Evolutionary conservation across 2,113 vertebrate genomes (phyloP).

Genomic region (Myiozetetes cayanensis): DNA sequence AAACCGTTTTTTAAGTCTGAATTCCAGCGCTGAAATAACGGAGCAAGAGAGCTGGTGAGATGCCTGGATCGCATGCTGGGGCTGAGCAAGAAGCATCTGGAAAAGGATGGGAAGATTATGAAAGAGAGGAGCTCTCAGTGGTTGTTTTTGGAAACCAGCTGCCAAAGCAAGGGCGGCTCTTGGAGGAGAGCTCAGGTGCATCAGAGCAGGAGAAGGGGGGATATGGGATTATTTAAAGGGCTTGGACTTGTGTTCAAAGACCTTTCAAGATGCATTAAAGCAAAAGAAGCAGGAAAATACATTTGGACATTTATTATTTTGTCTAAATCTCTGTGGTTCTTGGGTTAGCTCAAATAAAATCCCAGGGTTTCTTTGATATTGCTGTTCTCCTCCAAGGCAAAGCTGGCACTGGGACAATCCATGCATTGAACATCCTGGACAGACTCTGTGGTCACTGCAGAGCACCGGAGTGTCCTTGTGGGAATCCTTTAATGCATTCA

Average conservation of each 20-base stretch:
- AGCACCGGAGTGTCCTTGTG: background rate
- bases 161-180: background rate
- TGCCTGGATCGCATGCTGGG: background rate
- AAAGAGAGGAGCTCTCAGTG: background rate
- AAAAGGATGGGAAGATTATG: background rate
- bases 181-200: constrained; percentile 46
- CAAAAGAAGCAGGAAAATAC: background rate
- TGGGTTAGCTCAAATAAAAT: background rate
- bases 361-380: background rate
- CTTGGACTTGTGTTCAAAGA: background rate
- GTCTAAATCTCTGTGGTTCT: background rate
- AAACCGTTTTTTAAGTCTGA: background rate
- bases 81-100: background rate
- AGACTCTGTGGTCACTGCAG: background rate
- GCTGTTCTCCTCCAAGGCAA: background rate
- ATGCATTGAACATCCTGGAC: fast-evolving
- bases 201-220: background rate
- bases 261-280: background rate
- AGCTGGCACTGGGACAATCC: background rate
- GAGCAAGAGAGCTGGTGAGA: background rate
- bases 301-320: constrained; percentile 11
- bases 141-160: background rate
- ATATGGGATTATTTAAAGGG: background rate
- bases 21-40: background rate
- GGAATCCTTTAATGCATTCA: background rate